Evolutionary conservation across 2,797 vertebrate genomes (phyloP), one percentile per base, ranked within the genome.

Genomic region (Anguilla megastoma): DNA sequence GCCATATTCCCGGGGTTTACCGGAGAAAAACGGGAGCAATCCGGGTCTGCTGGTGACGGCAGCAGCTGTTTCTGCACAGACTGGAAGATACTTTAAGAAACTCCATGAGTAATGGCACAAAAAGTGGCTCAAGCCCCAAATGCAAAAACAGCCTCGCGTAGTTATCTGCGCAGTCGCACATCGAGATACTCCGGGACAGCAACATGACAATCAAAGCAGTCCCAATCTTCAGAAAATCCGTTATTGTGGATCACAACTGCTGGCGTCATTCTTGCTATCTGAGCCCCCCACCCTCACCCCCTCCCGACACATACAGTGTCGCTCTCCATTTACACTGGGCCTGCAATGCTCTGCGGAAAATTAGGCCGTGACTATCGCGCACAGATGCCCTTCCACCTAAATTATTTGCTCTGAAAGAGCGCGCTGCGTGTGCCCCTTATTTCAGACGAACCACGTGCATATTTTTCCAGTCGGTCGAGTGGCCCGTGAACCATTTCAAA

Each of bases 321-420:
- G 52, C 45, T 24, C 4, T 33, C 27, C 41, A 45, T 41, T 56
- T 45, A 21, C 12, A 88, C 79, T 24, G 48, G 58, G 14, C 33
- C 30, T 83, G 45, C 50, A 27, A 63, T 36, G 4, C 30, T 83
- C 86, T 74, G 80, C 30, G 48, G 30, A 27, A 79, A 79, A 79
- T 41, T 21, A 79, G 74, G 74, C 74, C 74, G 74, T 79, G 36
- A 24, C 12, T 74, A 21, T 16, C 30, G 27, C 9, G 74, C 74
- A 24, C 36, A 79, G 33, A 79, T 79, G 36, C 74, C 74, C 74
- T 45, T 79, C 74, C 74, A 79, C 74, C 36, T 79, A 24, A 79
- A 45, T 18, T 79, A 36, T 79, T 45, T 41, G 63, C 14, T 41
- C 21, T 18, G 74, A 79, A 21, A 18, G 36, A 45, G 33, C 36